Evolutionary conservation across 2,797 vertebrate species (phyloP), one percentile per base, ranked within the genome.

Genomic region (Ataeniobius toweri): DNA sequence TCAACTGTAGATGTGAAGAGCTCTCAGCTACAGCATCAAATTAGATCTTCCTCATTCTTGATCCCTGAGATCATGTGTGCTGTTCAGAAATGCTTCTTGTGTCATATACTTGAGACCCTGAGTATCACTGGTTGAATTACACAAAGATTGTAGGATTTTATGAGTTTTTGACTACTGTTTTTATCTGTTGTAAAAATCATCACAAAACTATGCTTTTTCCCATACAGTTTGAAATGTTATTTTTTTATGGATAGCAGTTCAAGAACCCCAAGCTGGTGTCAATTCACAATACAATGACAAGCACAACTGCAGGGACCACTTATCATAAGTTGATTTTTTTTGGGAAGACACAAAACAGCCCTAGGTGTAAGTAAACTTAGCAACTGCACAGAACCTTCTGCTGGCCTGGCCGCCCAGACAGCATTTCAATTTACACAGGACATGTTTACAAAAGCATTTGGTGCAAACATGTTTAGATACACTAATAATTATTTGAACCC

Each of bases 1-100:
- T 83, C 85, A 90, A 87, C 83, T 86, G 63, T 24, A 41, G 88
- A 85, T 71, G 55, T 89, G 82, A 86, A 85, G 84, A 74, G 83
- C 79, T 88, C 83, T 90, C 83, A 79, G 65, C 76, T 80, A 72
- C 80, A 74, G 72, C 63, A 74, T 76, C 77, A 74, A 76, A 80
- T 87, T 76, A 68, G 39, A 84, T 80, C 67, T 61, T 48, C 67
- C 24, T 44, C 44, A 75, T 31, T 0, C 36, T 67, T 67, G 41
- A 74, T 79, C 70, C 68, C 73, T 51, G 77, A 83, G 76, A 70
- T 80, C 79, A 69, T 88, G 83, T 83, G 76, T 82, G 80, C 74
- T 83, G 51, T 77, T 83, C 75, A 6, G 73, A 73, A 82, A 76
- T 75, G 73, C 73, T 53, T 58, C 74, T 50, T 16, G 6, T 74